Evolutionary conservation across 2,888 invertebrate genomes (phyloP), one percentile per base, ranked within the genome.

Genomic region (Alentia gelatinosa): DNA sequence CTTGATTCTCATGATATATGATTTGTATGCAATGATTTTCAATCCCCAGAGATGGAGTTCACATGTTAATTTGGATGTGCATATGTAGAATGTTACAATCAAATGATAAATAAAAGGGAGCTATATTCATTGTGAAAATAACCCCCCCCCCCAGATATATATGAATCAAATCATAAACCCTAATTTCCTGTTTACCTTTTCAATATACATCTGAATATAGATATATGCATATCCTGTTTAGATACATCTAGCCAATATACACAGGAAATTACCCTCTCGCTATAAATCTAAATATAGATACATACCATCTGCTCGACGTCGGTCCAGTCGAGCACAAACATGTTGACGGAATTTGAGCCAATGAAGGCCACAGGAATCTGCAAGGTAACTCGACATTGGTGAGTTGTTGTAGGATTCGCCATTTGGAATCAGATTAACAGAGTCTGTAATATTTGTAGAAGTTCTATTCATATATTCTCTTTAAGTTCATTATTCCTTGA

Each of bases 251-350:
- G 7, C 15, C 15, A 15, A 12, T 42, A 15, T 63, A 26, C 63
- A 47, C 63, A 63, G 63, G n/a, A 63, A 63, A n/a, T 63, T 15
- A 9, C n/a, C 7, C 9, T 15, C 9, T n/a, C n/a, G 5, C 5
- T n/a, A 15, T 63, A 63, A 19, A 12, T 47, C 9, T 9, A 47
- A 47, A 47, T 12, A 47, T 15, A 5, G n/a, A 74, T 37, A 39
- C 79, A 4, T 39, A 79, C 79, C 79, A 79, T 79, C 39, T 79
- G 79, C n/a, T 79, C 79, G 26, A 37, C 35, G n/a, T 79, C 79
- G 19, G 37, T 79, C 79, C 79, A 79, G 39, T 79, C 79, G 37
- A 79, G 37, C 23, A 79, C 79, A 79, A 79, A 79, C 79, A 79
- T 79, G 3, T 26, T 26, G 26, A 3, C 26, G 12, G 68, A 68